Evolutionary conservation across 2,113 vertebrate species (phyloP).

Genomic region (Phylloscopus trochilus): DNA sequence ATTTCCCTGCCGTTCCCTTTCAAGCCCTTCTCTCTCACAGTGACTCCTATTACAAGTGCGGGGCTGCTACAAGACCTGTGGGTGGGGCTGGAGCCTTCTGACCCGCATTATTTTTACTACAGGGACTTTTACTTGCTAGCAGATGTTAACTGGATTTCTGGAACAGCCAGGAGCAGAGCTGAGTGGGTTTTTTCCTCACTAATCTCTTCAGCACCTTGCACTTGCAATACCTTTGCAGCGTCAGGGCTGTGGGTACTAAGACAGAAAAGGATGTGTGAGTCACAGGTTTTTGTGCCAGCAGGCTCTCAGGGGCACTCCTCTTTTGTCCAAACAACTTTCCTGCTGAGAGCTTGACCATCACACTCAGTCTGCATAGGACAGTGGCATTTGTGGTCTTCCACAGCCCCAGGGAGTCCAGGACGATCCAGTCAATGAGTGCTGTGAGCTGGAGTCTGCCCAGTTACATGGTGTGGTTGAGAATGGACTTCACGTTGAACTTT

Average conservation of each 20-base stretch:
- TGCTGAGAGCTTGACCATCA: neutral
- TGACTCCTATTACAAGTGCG: neutral
- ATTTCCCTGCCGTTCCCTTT: neutral
- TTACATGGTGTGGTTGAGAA: neutral
- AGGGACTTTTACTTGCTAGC: neutral
- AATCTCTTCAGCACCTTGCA: neutral
- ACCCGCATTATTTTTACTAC: neutral
- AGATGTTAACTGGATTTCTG: neutral
- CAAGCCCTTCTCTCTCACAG: neutral
- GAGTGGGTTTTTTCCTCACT: neutral
- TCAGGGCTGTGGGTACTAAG: neutral
- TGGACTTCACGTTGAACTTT: rapidly evolving
- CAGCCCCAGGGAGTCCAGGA: neutral
- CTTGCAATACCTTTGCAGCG: neutral
- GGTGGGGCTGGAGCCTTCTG: neutral
- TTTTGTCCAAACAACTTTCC: neutral
- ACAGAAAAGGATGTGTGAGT: neutral
- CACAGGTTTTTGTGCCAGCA: neutral
- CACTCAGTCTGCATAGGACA: neutral
- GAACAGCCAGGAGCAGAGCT: neutral
- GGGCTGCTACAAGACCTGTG: neutral
- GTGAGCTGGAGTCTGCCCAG: neutral
- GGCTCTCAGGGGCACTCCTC: neutral
- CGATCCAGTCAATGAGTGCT: neutral
- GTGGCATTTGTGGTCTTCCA: neutral